Percentiles rank a stretch among this genome's conserved stretches.
Conservation (phyloP, 2,797 vertebrate species). For the Rhadinocentrus ornatus region DNA sequence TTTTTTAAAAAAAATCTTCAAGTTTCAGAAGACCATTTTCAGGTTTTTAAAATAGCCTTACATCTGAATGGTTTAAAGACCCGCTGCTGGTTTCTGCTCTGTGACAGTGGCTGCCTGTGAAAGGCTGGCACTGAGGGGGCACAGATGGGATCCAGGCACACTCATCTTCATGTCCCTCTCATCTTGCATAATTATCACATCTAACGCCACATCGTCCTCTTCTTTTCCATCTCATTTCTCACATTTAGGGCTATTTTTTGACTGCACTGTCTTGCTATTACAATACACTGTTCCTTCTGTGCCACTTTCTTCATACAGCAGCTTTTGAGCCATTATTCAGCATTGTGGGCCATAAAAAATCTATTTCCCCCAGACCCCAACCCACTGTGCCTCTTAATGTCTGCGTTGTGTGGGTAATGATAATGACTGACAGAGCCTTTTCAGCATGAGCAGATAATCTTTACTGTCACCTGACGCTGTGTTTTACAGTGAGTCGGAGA, state of each 20-base stretch:
- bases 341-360: constrained; percentile 30
- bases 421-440: constrained; percentile 50
- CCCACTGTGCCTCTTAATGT: constrained; percentile 41
- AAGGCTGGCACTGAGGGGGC: constrained; percentile 61
- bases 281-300: constrained; percentile 18
- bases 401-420: constrained; percentile 42
- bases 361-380: constrained; percentile 43
- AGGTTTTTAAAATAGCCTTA: not conserved
- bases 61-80: constrained; percentile 16
- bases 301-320: constrained; percentile 40
- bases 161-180: constrained; percentile 68
- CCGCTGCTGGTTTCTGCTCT: constrained; percentile 45
- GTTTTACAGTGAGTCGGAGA: constrained; percentile 40
- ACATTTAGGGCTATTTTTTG: constrained; percentile 54
- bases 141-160: constrained; percentile 74
- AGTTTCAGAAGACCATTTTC: not conserved
- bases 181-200: constrained; percentile 72
- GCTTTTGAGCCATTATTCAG: constrained; percentile 41
- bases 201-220: constrained; percentile 46
- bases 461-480: constrained; percentile 52
- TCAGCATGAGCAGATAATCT: constrained; percentile 55
- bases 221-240: constrained; percentile 54
- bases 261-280: constrained; percentile 35
- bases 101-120: constrained; percentile 44
- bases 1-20: not conserved